Evolutionary conservation across 2,113 vertebrate species (phyloP), one percentile per base, ranked within the genome.

Genomic region (Nymphicus hollandicus): DNA sequence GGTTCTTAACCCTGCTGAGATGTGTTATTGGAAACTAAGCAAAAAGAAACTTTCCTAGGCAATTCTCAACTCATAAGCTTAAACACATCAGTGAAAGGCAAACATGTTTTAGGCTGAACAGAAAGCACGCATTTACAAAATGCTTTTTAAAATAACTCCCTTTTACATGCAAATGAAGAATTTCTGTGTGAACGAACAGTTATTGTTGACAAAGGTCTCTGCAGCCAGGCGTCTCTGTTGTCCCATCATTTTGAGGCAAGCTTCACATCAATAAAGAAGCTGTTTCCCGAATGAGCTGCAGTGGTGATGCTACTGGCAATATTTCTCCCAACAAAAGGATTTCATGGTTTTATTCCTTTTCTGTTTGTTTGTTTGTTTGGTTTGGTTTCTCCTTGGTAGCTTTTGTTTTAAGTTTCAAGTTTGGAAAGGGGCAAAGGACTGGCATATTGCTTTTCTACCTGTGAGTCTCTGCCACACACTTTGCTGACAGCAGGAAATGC

Each of bases 91-190:
- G 74, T 61, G 11, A 53, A 64, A 68, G 22, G 49, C n/a, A 91
- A 56, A 60, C 0, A 5, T 63, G 41, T 41, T 70, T 70, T 27
- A 53, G 58, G 86, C 29, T 70, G 72, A 73, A 70, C 17, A 81
- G 88, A 81, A 95, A 71, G 37, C 29, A 73, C 17, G 22, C 27
- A 47, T 63, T 64, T 63, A 80, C 44, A 56, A 73, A 63, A 81
- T 10, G 7, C 27, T 47, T 65, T 55, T 83, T 58, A 35, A 86
- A 94, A 80, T 46, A 81, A 70, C 33, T 81, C 55, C 18, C 29
- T 92, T 94, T 95, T 66, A 86, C 43, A 90, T 43, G 64, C 35
- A 92, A 97, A 81, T 71, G 52, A 81, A 86, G 73, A 81, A 89
- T 53, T 83, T 52, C 29, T 61, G 14, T 68, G 28, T n/a, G 83